Conservation (phyloP, 2,113 vertebrate species). For the Bufo bufo region DNA sequence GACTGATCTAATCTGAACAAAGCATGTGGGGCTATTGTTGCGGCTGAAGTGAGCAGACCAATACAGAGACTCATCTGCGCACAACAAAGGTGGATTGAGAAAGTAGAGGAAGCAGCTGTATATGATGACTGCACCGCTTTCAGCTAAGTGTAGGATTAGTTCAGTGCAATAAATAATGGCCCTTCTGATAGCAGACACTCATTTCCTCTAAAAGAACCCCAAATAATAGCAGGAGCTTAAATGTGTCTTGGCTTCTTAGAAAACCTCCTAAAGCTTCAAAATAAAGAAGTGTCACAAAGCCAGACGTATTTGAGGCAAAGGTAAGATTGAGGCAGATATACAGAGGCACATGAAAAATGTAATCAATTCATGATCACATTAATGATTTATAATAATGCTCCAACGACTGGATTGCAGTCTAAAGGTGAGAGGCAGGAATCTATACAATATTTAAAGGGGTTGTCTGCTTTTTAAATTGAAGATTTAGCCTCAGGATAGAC, state of each 20-base stretch:
- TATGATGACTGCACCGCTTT: conserved; percentile 27
- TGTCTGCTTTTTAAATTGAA: no score
- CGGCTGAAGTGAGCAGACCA: conserved; percentile 30
- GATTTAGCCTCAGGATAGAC: no score
- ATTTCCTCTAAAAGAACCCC: conserved; percentile 56
- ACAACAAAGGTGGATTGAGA: conserved; percentile 43
- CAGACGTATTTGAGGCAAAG: conserved; percentile 34
- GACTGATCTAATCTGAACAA: conserved; percentile 41
- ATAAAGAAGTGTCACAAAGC: conserved; percentile 12
- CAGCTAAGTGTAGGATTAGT: conserved; percentile 37
- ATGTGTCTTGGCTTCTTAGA: conserved; percentile 48
- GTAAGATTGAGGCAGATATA: not conserved
- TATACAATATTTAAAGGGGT: not conserved
- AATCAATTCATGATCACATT: not conserved
- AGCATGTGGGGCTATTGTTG: conserved; percentile 41
- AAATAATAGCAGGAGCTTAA: conserved; percentile 59
- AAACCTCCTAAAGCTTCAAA: conserved; percentile 45
- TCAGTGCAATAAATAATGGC: conserved; percentile 40
- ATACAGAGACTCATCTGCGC: conserved; percentile 48
- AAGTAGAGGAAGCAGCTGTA: conserved; percentile 49
- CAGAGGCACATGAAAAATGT: not conserved
- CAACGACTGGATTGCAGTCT: not conserved
- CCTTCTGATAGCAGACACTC: conserved; percentile 53
- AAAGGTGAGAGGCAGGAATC: not conserved
- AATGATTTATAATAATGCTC: not conserved